These are phyloP conservation scores for Sturmia bella DNA, from an alignment of 2,888 invertebrate species.

Conservation along the genomic window DNA sequence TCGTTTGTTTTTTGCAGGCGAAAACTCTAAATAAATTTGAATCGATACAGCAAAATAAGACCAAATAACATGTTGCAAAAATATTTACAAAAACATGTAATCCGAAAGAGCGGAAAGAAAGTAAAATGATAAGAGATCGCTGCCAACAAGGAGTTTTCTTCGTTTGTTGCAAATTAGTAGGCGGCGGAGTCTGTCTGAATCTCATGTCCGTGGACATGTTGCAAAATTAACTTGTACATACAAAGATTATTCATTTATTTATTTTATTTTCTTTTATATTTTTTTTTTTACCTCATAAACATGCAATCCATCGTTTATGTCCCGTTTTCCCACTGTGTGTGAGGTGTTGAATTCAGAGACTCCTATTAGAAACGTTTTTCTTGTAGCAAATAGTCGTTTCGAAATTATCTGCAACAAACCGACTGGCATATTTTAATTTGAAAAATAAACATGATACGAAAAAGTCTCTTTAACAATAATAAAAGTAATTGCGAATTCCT, in stretches of 20 bases:
- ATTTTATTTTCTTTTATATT: neutral
- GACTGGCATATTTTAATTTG: neutral
- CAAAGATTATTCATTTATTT: too few relatives aligned
- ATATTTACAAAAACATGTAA: neutral
- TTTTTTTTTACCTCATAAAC: neutral
- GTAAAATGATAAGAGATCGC: slow-evolving; percentile 11
- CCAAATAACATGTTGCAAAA: slow-evolving; percentile 5
- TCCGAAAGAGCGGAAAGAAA: slow-evolving; percentile 32
- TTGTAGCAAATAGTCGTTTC: slow-evolving; percentile 17
- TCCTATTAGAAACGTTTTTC: slow-evolving; percentile 20
- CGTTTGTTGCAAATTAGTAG: slow-evolving; percentile 51
- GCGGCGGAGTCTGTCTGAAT: slow-evolving; percentile 41
- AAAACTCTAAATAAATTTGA: too few relatives aligned
- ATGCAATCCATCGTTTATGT: neutral
- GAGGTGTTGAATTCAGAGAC: slow-evolving; percentile 56
- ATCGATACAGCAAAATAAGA: neutral
- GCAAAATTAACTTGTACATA: slow-evolving; percentile 50
- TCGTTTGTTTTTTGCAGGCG: too few relatives aligned
- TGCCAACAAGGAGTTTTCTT: slow-evolving; percentile 46
- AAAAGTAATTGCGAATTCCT: slow-evolving; percentile 36
- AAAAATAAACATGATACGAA: slow-evolving; percentile 14
- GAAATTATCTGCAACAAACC: slow-evolving; percentile 24
- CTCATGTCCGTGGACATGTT: slow-evolving; percentile 37
- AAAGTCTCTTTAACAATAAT: slow-evolving; percentile 1
- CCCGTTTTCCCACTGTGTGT: slow-evolving; percentile 16